Conservation (phyloP, 2,888 invertebrate species). For the Colletes collaris region DNA sequence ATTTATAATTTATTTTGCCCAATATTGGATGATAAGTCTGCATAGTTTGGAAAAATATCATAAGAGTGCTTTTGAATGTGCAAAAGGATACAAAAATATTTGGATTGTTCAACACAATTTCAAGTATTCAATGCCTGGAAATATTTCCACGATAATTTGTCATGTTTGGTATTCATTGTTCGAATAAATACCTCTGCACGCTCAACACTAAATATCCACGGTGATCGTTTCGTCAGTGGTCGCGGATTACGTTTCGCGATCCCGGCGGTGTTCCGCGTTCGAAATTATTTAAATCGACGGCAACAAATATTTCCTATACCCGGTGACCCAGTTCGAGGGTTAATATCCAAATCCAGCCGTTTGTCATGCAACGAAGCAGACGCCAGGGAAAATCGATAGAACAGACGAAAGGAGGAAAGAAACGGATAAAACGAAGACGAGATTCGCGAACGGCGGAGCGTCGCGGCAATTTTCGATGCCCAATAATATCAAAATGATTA, state of each 20-base stretch:
- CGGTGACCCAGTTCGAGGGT: not conserved
- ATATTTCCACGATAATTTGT: too few relatives aligned
- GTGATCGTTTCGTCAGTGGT: too few relatives aligned
- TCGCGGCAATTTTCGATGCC: constrained; percentile 1
- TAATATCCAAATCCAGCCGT: not conserved
- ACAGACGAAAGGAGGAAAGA: not conserved
- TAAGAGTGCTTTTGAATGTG: too few relatives aligned
- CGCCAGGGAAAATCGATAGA: constrained; percentile 2
- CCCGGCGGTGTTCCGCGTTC: not conserved
- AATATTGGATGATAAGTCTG: too few relatives aligned
- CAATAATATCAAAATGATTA: constrained; percentile 34
- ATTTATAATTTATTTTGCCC: too few relatives aligned
- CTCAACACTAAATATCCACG: too few relatives aligned
- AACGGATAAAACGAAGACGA: not conserved
- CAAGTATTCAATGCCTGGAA: too few relatives aligned
- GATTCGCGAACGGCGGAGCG: not conserved
- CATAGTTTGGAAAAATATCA: too few relatives aligned
- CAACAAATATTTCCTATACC: not conserved
- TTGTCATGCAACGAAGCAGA: not conserved
- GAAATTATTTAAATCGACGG: not conserved
- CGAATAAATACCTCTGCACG: too few relatives aligned
- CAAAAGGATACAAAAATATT: too few relatives aligned
- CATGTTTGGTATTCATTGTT: too few relatives aligned
- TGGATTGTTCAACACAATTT: too few relatives aligned
- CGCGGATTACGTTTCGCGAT: not conserved